Base-by-base conservation (phyloP, 2,888 invertebrate species). In the Cephalotes varians region DNA sequence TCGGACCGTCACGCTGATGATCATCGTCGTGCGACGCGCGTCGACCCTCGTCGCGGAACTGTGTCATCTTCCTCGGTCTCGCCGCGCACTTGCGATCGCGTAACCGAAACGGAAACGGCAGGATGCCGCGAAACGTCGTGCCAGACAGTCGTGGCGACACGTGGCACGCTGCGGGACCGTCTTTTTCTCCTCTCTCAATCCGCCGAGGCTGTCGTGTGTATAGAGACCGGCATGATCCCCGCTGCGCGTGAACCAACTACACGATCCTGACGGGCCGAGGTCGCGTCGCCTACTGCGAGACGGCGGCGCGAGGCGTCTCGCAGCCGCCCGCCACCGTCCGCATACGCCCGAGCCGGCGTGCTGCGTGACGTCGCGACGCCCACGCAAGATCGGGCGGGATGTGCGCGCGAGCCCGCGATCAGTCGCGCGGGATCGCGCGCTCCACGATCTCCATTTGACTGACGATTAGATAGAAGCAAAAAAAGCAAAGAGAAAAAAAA, bases 281-380 rank as follows among this genome's bases (percentile, higher is more conserved):
- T 82, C 88, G 77, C 82, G 81, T 82, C 84, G 83, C 83, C 81
- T 81, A 84, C 88, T 83, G 89, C 73, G 82, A 79, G 71, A 83
- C 79, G 74, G 74, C 76, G 84, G 79, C 82, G 85, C 79, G 56
- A 77, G 67, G 34, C 54, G 28, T 65, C 67, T 37, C 64, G 51
- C 54, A 65, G 28, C 25, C 83, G 83, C 51, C 49, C 74, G 72
- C 77, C 76, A 37, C 81, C 73, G 25, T 56, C 37, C 65, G 71
- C 18, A 25, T 54, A 60, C 71, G 74, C 47, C 51, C 15, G 67
- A 44, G 58, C 31, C 58, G 34, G 71, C 86, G 84, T 82, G 84
- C 82, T 82, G 79, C 73, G 81, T 72, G 67, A 82, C 84, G 86
- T 81, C 82, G 88, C 88, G 87, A 87, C 87, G 87, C 85, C 87